These are phyloP conservation scores for Oncorhynchus keta DNA, from an alignment of 2,113 vertebrate species.

Conservation along the genomic window DNA sequence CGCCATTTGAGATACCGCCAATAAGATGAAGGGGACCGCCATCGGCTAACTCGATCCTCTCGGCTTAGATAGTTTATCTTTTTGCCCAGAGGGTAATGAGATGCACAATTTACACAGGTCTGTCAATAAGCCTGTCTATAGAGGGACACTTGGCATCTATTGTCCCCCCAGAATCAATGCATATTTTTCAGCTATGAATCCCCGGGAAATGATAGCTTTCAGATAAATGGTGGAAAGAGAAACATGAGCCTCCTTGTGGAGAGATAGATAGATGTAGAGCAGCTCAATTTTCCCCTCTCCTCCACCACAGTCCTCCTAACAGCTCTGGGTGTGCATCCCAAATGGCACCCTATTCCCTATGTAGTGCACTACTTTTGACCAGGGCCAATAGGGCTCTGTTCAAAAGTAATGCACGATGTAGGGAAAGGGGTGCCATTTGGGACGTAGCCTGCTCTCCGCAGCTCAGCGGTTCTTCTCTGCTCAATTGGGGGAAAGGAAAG, in stretches of 20 bases:
- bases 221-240: constrained; percentile 92
- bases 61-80: constrained; percentile 94
- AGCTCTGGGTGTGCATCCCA: constrained; percentile 54
- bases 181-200: constrained; percentile 96
- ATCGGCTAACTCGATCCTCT: constrained; percentile 85
- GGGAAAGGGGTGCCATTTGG: too few relatives aligned
- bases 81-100: constrained; percentile 94
- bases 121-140: constrained; percentile 95
- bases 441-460: constrained; percentile 56
- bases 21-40: constrained; percentile 47
- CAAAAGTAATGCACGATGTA: too few relatives aligned
- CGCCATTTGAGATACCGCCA: constrained; percentile 17
- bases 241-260: constrained; percentile 89
- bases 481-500: constrained; percentile 77
- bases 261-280: constrained; percentile 83
- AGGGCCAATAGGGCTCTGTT: too few relatives aligned
- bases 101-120: constrained; percentile 93
- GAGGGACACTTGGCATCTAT: constrained; percentile 92
- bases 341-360: too few relatives aligned
- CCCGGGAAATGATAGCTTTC: constrained; percentile 97
- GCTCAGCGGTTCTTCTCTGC: constrained; percentile 59
- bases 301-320: constrained; percentile 43
- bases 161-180: constrained; percentile 91
- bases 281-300: constrained; percentile 70
- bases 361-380: too few relatives aligned